Base-by-base conservation (phyloP, 1,140 invertebrate genomes). In the Vollenhovia emeryi region DNA sequence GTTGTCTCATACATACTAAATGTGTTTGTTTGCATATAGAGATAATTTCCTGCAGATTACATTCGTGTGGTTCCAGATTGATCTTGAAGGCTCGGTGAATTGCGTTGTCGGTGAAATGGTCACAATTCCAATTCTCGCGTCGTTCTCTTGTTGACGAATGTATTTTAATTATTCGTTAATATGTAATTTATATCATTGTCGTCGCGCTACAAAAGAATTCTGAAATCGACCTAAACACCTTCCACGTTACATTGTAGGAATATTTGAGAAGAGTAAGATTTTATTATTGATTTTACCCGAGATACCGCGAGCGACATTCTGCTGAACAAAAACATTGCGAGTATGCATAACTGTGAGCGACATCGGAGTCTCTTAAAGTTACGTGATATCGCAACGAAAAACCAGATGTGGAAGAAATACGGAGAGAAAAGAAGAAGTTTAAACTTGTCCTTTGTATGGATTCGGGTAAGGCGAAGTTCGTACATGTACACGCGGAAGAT, bases 401-500 rank as follows among this genome's bases (percentile, higher is more conserved):
- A 55, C 18, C 48, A 71, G 48, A 79, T 50, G 60, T 79, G 43
- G 30, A 80, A 80, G 78, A 80, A 71, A 80, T 30, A 80, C 33
- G 36, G 18, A 8, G 15, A 57, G 27, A 55, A 68, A 52, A 57
- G 78, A 82, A 82, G 27, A 57, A 59, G 48, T 80, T 71, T 15
- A 21, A 55, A 55, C 21, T 43, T 36, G 24, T 13, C 48, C 24
- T 71, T 57, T 80, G 48, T 71, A 55, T 40, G 8, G 43, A 68
- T 79, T 27, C n/a, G n/a, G 30, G 0, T n/a, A 64, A 52, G 55
- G 21, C 33, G n/a, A 43, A 80, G 78, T 71, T 80, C 68, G 33
- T 55, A 69, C 30, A 57, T 55, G 15, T 50, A 64, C 21, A 36
- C 11, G 15, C 30, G 13, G 21, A 24, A 55, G 45, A 69, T 50